A percentile compares a stretch with the other conserved stretches of the same genome.
These are phyloP conservation scores for Ceratina calcarata DNA, from an alignment of 1,140 invertebrate genomes.

Conservation along the genomic window DNA sequence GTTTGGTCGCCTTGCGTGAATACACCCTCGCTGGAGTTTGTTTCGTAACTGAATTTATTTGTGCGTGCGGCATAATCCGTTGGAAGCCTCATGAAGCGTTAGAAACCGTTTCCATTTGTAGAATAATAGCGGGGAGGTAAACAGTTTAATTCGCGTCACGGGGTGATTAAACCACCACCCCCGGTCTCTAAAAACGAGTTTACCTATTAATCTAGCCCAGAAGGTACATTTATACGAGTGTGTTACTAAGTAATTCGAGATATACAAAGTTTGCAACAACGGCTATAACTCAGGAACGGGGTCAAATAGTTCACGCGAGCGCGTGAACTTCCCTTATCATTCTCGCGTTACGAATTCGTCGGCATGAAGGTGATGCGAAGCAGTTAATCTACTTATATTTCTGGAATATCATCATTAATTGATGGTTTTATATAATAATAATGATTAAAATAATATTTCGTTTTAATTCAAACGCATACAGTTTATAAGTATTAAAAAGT, in stretches of 20 bases:
- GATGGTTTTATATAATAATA: too few species aligned
- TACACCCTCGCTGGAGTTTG: not conserved
- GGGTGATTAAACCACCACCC: not conserved
- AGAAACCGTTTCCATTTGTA: not conserved
- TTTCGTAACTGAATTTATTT: not conserved
- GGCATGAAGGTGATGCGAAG: not conserved
- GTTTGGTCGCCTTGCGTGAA: not conserved
- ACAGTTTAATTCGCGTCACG: not conserved
- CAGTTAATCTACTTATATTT: too few species aligned
- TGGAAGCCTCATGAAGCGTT: not conserved
- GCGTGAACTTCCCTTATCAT: not conserved
- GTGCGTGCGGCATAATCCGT: not conserved
- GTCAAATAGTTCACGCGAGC: not conserved
- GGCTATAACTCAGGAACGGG: not conserved
- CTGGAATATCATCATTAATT: too few species aligned
- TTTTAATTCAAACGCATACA: too few species aligned
- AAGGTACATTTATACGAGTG: constrained; percentile 5
- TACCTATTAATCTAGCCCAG: constrained; percentile 4
- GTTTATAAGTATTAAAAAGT: too few species aligned
- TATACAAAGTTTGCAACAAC: not conserved
- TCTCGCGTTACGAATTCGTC: not conserved
- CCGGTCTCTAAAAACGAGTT: constrained; percentile 10
- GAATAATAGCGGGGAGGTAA: not conserved
- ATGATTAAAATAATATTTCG: too few species aligned
- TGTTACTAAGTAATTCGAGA: constrained; percentile 16